Evolutionary conservation across 2,797 vertebrate genomes (phyloP), one percentile per base, ranked within the genome.

Genomic region (Myoxocephalus aenaeus): DNA sequence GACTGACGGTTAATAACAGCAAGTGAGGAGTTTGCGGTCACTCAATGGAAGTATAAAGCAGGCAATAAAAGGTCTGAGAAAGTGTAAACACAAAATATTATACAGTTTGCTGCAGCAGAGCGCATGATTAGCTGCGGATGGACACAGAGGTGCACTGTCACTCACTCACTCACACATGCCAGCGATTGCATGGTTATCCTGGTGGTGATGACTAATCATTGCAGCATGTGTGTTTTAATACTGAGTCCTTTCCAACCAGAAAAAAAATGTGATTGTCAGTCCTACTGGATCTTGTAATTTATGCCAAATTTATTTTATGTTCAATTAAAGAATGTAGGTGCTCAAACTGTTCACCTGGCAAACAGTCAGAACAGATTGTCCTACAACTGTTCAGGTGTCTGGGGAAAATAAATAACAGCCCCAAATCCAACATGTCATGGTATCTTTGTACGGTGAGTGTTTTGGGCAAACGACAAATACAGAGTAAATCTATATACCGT

Each of bases 391-490:
- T 64, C 68, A 61, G 40, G 56, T 57, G 62, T 62, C 32, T 40
- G 44, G 1, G 56, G 25, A 58, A 25, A 14, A 50, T 7, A 67
- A 75, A 18, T 12, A 70, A 51, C 14, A 17, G 56, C 9, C 34
- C 12, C 18, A 14, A 62, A 72, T 80, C 70, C 44, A 40, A 77
- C 73, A 66, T 17, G 75, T 56, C 75, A 69, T 2, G 40, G 57
- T 44, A 2, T 64, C 13, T 10, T 51, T 75, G 70, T 40, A 2
- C 48, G 44, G 75, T 46, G 77, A 69, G 20, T 58, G 58, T 84
- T 77, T 80, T 80, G 80, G 73, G 65, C 77, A 79, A 77, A 81
- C 70, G 58, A 57, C 69, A 84, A 67, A 89, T 88, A 73, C 74
- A 34, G 48, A 71, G 69, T 73, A 73, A 83, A 90, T 72, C 72